Percentiles rank a stretch among this genome's conserved stretches.
Conservation (phyloP, 2,113 vertebrate species). For the Bostrychus sinensis region DNA sequence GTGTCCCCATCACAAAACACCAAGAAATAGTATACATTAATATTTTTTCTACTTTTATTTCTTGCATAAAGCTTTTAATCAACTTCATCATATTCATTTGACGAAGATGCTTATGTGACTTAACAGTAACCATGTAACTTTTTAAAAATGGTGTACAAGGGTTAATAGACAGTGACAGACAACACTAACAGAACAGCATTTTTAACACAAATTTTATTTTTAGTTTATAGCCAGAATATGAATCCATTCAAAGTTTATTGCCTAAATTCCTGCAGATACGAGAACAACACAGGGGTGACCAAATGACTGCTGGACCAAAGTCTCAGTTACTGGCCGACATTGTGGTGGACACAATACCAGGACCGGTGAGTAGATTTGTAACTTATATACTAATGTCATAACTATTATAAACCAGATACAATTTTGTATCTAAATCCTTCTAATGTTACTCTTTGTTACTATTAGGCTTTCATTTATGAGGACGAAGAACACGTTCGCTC, state of each 20-base stretch:
- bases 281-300: conserved; percentile 90
- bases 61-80: too few species aligned
- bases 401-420: neutral
- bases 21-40: too few species aligned
- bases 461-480: conserved; percentile 86
- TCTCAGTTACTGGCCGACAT: conserved; percentile 93
- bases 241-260: neutral
- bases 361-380: conserved; percentile 82
- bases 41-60: too few species aligned
- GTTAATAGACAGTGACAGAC: too few species aligned
- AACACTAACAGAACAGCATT: neutral
- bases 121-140: too few species aligned
- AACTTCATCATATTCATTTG: too few species aligned
- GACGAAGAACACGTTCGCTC: conserved; percentile 86
- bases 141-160: too few species aligned
- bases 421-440: neutral
- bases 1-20: too few species aligned
- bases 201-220: too few species aligned
- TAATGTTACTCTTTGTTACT: conserved; percentile 11
- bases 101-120: too few species aligned
- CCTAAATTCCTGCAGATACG: conserved; percentile 66
- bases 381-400: neutral
- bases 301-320: conserved; percentile 93
- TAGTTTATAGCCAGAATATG: neutral
- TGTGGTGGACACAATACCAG: conserved; percentile 89